Conservation (phyloP, 1,140 invertebrate species). For the Diabrotica undecimpunctata region DNA sequence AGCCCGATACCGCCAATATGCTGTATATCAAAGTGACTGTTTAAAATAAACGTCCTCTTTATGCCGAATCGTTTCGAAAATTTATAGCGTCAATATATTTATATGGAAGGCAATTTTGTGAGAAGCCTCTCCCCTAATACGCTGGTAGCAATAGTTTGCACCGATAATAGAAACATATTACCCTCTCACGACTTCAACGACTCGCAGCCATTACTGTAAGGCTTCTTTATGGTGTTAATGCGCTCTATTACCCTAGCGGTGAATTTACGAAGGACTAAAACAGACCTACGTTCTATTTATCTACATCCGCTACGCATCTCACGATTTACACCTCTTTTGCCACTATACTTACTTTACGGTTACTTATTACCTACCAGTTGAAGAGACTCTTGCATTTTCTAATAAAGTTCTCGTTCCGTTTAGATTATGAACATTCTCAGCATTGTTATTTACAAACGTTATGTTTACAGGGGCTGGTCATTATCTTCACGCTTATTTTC, state of each 20-base stretch:
- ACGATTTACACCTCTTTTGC: slow-evolving; percentile 12
- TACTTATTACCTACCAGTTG: too few species aligned
- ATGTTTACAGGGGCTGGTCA: too few species aligned
- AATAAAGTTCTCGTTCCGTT: too few species aligned
- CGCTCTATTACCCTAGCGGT: slow-evolving; percentile 43
- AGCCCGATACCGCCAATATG: slow-evolving; percentile 35
- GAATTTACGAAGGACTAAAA: slow-evolving; percentile 18
- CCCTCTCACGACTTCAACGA: slow-evolving; percentile 48
- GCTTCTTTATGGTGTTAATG: slow-evolving; percentile 50
- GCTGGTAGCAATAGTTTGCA: slow-evolving; percentile 42
- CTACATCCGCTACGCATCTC: slow-evolving; percentile 21
- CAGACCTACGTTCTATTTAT: slow-evolving; percentile 20
- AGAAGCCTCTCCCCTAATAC: slow-evolving; percentile 38
- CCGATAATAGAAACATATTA: slow-evolving; percentile 50
- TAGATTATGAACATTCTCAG: too few species aligned
- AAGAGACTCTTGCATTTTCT: too few species aligned
- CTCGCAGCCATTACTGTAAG: slow-evolving; percentile 47
- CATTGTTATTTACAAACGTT: too few species aligned
- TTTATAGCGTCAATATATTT: slow-evolving; percentile 49
- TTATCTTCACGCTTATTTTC: too few species aligned
- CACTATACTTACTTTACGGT: too few species aligned
- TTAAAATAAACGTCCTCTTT: slow-evolving; percentile 46
- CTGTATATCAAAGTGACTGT: slow-evolving; percentile 43
- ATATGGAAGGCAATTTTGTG: slow-evolving; percentile 49
- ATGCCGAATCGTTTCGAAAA: slow-evolving; percentile 44